A percentile compares a stretch with the other conserved stretches of the same genome.
Conservation (phyloP, 2,797 vertebrate species). For the Sebastes minor region DNA sequence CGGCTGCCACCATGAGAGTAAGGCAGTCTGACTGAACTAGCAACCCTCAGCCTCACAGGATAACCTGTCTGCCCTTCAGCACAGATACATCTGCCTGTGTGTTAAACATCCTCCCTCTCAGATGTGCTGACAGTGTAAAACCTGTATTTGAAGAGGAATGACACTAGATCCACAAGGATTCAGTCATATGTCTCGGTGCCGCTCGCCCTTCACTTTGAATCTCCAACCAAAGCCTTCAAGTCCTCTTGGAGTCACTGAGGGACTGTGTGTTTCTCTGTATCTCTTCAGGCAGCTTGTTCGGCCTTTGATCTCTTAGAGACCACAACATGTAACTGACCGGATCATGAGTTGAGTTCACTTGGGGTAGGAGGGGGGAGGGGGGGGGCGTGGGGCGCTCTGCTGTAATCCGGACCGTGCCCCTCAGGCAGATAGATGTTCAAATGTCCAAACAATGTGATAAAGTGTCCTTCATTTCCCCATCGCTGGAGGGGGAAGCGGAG, state of each 20-base stretch:
- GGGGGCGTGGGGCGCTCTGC: background rate
- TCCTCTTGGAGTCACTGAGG: slow-evolving; percentile 38
- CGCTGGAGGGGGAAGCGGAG: background rate
- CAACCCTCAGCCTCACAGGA: slow-evolving; percentile 17
- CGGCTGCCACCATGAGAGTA: slow-evolving; percentile 13
- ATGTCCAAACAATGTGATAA: slow-evolving; percentile 63
- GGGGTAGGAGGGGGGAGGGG: too few relatives aligned
- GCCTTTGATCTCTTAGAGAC: slow-evolving; percentile 59
- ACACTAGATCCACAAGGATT: slow-evolving; percentile 43
- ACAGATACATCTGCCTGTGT: slow-evolving; percentile 22
- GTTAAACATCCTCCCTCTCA: slow-evolving; percentile 33
- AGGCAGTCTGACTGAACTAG: slow-evolving; percentile 2
- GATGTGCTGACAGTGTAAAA: slow-evolving; percentile 51
- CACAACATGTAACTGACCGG: slow-evolving; percentile 45
- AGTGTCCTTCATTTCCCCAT: slow-evolving; percentile 50
- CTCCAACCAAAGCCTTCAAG: slow-evolving; percentile 43
- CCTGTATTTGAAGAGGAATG: slow-evolving; percentile 38
- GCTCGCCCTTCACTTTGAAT: slow-evolving; percentile 52
- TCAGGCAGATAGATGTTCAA: slow-evolving; percentile 60
- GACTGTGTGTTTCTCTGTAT: slow-evolving; percentile 35
- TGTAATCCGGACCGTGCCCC: slow-evolving; percentile 54
- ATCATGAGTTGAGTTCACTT: slow-evolving; percentile 9
- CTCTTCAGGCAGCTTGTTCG: slow-evolving; percentile 43
- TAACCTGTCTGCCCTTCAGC: slow-evolving; percentile 27
- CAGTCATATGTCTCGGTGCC: slow-evolving; percentile 27